phyloP scores from a whole-genome alignment of 2,797 vertebrate species.

The Sebastes steindachneri region DNA sequence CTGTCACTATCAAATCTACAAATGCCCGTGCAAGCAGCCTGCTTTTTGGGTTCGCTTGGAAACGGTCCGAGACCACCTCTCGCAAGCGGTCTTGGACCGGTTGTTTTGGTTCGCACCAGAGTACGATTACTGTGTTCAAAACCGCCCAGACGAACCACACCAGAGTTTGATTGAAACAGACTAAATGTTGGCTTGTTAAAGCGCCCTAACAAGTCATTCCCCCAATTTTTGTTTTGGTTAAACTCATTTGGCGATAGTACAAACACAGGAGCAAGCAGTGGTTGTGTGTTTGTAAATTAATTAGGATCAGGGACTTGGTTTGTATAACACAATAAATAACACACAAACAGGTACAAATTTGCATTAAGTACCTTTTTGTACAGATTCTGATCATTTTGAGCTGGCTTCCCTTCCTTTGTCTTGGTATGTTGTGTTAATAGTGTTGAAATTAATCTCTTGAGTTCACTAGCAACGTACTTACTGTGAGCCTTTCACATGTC shows the following conservation, averaged over 20 bases:
- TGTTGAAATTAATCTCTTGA: not conserved
- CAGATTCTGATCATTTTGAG: not conserved
- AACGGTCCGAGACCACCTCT: no score
- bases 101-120: no score
- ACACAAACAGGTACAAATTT: not conserved
- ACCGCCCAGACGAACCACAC: no score
- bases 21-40: no score
- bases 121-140: no score
- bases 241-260: not conserved
- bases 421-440: not conserved
- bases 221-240: not conserved
- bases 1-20: no score
- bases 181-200: no score
- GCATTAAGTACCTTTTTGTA: not conserved
- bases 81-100: no score
- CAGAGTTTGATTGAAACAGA: no score
- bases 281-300: not conserved
- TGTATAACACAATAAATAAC: not conserved
- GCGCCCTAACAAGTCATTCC: not conserved
- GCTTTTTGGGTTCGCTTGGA: no score
- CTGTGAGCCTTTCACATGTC: not conserved
- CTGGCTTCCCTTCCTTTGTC: not conserved
- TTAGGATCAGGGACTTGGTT: not conserved
- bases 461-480: not conserved
- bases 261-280: not conserved